A percentile compares a stretch with the other conserved stretches of the same genome.
phyloP scores from a whole-genome alignment of 2,888 invertebrate genomes.

The Acanthoscelides obtectus region DNA sequence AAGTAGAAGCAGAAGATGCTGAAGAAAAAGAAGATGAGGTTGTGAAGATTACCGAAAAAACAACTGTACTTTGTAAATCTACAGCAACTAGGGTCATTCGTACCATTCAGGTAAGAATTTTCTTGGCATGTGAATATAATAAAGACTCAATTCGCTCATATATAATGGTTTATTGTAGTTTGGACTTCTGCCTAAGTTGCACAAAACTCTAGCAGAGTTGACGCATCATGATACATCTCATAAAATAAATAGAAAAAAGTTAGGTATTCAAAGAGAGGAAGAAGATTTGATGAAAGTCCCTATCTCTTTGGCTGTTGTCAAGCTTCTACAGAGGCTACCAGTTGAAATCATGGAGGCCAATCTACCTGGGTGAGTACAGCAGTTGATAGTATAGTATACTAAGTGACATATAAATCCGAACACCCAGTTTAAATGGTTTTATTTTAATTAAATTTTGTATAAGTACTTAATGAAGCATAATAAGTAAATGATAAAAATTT shows the following conservation, averaged over 20 bases:
- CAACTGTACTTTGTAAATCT: slow-evolving; percentile 59
- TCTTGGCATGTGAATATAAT: background rate
- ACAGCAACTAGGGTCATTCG: slow-evolving; percentile 71
- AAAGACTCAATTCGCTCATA: background rate
- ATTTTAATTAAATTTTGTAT: too few species aligned
- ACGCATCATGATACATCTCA: slow-evolving; percentile 72
- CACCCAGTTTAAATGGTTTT: too few species aligned
- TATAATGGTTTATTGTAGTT: slow-evolving; percentile 32
- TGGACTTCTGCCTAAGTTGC: slow-evolving; percentile 74
- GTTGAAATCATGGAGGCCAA: slow-evolving; percentile 67
- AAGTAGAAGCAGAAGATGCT: slow-evolving; percentile 43
- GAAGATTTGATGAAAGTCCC: slow-evolving; percentile 89
- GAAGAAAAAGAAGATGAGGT: slow-evolving; percentile 35
- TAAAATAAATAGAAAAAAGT: slow-evolving; percentile 68
- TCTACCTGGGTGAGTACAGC: slow-evolving; percentile 66
- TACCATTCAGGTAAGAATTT: slow-evolving; percentile 35
- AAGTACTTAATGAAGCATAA: too few species aligned
- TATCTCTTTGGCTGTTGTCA: slow-evolving; percentile 87
- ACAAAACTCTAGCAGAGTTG: slow-evolving; percentile 64
- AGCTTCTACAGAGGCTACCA: slow-evolving; percentile 83
- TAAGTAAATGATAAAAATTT: too few species aligned
- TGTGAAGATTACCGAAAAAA: slow-evolving; percentile 43
- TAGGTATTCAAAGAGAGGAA: slow-evolving; percentile 72
- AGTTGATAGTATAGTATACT: slow-evolving; percentile 18
- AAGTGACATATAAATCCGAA: too few species aligned